Base-by-base conservation (phyloP, 2,797 vertebrate genomes). In the Cirrhinus molitorella region DNA sequence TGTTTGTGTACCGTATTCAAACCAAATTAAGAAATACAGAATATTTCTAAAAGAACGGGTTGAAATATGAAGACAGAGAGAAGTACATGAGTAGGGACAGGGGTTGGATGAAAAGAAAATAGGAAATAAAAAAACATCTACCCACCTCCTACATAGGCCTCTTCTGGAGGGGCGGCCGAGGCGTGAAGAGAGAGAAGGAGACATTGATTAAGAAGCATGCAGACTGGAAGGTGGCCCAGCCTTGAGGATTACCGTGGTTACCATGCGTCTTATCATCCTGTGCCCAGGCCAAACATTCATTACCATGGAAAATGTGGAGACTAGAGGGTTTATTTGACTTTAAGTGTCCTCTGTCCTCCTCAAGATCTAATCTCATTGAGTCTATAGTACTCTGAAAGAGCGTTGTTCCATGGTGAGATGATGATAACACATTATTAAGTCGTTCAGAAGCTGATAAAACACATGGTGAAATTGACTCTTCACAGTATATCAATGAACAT, bases 151-250 rank as follows among this genome's bases (percentile, higher is more conserved):
- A 96, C 96, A 96, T 97, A 96, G 98, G 95, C 96, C 96, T 98
- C 97, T 97, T 98, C 98, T 99, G 98, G 94, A 95, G 95, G 97
- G 95, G 95, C 95, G 95, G 96, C 96, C 96, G 94, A 95, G 96
- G 95, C 92, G 95, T 96, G 97, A 96, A 98, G 95, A 98, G 96
- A 99, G 96, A 98, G 96, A 96, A 97, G 96, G 96, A 99, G 96
- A 99, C 97, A 99, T 98, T 99, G 96, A 98, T 98, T 99, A 98
- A 99, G 98, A 97, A 95, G 97, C 98, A 99, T 98, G 97, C 98
- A 97, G 95, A 97, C 94, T 95, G 92, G 94, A 95, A 94, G 93
- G 94, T 94, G 95, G 95, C 95, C 94, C 94, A 96, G 95, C 94
- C 95, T 96, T 85, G 85, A 87, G 88, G 87, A 86, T 88, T 88